These are phyloP conservation scores for Venustoraphidia nigricollis DNA, from an alignment of 2,888 invertebrate genomes.

Conservation along the genomic window DNA sequence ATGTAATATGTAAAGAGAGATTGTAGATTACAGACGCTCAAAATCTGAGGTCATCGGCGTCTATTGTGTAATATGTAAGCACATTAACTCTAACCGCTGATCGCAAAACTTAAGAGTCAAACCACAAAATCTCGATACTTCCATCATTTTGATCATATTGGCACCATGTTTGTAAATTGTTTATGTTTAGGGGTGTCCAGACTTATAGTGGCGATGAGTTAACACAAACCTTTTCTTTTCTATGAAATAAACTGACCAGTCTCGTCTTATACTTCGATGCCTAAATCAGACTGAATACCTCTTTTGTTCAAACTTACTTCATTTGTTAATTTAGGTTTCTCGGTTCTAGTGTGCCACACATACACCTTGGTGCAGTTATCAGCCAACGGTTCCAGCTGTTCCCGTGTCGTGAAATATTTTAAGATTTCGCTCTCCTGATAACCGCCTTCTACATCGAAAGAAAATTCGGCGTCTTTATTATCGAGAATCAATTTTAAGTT, in stretches of 20 bases:
- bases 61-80: too few relatives aligned
- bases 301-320: constrained; percentile 39
- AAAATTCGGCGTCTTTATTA: constrained; percentile 61
- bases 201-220: too few relatives aligned
- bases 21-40: too few relatives aligned
- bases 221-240: not conserved
- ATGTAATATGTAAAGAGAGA: too few relatives aligned
- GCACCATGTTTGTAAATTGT: too few relatives aligned
- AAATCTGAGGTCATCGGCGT: too few relatives aligned
- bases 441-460: constrained; percentile 73
- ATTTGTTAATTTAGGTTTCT: constrained; percentile 62
- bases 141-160: too few relatives aligned
- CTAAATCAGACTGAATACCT: constrained; percentile 36
- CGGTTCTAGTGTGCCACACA: constrained; percentile 98
- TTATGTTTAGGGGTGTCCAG: too few relatives aligned
- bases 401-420: constrained; percentile 50
- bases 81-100: too few relatives aligned
- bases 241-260: not conserved
- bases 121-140: too few relatives aligned
- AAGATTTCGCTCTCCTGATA: constrained; percentile 79
- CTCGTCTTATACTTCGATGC: constrained; percentile 37
- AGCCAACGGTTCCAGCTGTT: constrained; percentile 80
- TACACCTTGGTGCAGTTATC: constrained; percentile 85
- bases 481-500: constrained; percentile 58
- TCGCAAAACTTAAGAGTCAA: too few relatives aligned